Base-by-base conservation (phyloP, 2,113 vertebrate species). In the Pithys albifrons region DNA sequence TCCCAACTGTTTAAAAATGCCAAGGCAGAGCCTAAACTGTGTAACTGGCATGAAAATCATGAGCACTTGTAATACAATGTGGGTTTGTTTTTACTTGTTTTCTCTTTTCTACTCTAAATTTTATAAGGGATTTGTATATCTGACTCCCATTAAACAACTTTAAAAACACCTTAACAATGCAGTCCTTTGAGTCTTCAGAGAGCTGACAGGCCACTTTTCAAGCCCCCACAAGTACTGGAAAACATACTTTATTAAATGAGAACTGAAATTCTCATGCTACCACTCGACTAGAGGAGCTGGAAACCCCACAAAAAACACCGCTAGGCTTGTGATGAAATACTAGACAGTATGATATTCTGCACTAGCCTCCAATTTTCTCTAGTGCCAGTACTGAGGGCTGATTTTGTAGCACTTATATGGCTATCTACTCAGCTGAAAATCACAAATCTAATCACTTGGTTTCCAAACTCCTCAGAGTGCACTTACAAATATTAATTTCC, bases 401-500 rank as follows among this genome's bases (percentile, higher is more conserved):
- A 73, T 95, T 91, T 84, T 51, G 73, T 76, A 94, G 71, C 78
- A 90, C 85, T 91, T 90, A 61, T 1, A 35, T 64, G 48, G 74
- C 82, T 91, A 76, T 77, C 87, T 70, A 86, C 52, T n/a, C 70
- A 75, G 80, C 69, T 91, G 88, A 95, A 96, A 93, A 93, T 96
- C 85, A 93, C 94, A 95, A 91, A 95, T 83, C 91, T 85, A 89
- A 91, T 83, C 86, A 46, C 49, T 66, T 64, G 48, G n/a, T 81
- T 93, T 75, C 76, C 83, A 75, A 93, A 95, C 58, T 92, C 93
- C 90, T 92, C 72, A 28, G 83, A 91, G 69, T 75, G 66, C 76
- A 72, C 86, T 87, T 91, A 75, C 73, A 92, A 95, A 96, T 93
- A 96, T 82, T 96, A 12, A 78, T 95, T 93, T 91, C 91, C 91